phyloP scores from a whole-genome alignment of 2,888 invertebrate species.

The Caenorhabditis imperialis region DNA sequence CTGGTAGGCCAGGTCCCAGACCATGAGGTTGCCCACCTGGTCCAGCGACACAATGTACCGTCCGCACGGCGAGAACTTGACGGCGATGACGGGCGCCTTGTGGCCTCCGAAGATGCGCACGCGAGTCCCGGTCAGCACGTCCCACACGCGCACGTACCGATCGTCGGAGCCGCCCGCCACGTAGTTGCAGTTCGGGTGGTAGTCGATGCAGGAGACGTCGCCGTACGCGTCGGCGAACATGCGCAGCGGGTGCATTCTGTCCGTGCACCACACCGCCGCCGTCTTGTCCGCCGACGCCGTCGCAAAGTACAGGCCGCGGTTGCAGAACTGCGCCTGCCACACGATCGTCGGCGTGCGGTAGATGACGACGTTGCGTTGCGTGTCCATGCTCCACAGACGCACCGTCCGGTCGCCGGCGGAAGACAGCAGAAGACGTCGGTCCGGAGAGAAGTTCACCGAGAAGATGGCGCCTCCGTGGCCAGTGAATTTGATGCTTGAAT shows the following conservation, averaged over 20 bases:
- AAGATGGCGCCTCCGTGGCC: constrained; percentile 85
- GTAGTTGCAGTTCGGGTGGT: constrained; percentile 99
- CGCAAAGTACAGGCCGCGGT: constrained; percentile 96
- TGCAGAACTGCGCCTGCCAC: constrained; percentile 87
- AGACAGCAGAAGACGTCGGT: constrained; percentile 89
- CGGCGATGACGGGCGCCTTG: constrained; percentile 83
- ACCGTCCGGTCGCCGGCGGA: constrained; percentile 91
- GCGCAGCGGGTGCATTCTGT: constrained; percentile 92
- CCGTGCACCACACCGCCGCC: constrained; percentile 96
- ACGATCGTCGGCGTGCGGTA: constrained; percentile 92
- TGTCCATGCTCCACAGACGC: constrained; percentile 94
- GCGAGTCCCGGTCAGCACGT: constrained; percentile 90
- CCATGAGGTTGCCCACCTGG: constrained; percentile 69
- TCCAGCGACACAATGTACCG: constrained; percentile 71
- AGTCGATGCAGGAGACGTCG: constrained; percentile 87
- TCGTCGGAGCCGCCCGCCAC: constrained; percentile 82
- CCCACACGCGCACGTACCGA: constrained; percentile 94
- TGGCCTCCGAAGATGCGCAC: constrained; percentile 97
- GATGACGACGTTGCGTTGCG: constrained; percentile 95
- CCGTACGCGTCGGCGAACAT: constrained; percentile 66
- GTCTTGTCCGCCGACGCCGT: constrained; percentile 93
- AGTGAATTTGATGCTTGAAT: constrained; percentile 37
- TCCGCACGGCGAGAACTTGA: constrained; percentile 75
- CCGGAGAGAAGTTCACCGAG: constrained; percentile 84
- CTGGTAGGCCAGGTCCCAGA: constrained; percentile 76